Conservation (phyloP, 2,888 invertebrate species). For the Creontiades dilutus region DNA sequence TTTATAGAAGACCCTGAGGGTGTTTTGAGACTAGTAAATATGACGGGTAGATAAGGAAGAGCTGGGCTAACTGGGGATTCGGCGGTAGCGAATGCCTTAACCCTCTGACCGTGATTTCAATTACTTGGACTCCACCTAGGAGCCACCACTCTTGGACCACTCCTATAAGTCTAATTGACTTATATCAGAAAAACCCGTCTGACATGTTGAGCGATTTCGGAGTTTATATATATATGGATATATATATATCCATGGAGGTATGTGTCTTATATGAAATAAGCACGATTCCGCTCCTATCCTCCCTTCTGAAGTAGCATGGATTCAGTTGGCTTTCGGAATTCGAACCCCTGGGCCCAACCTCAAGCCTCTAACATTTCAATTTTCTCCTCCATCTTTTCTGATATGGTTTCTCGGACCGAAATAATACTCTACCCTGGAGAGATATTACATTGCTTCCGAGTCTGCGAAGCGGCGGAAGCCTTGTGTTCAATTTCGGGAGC, state of each 20-base stretch:
- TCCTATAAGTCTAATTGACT: constrained; percentile 1
- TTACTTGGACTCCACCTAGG: background rate
- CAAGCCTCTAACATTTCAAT: constrained; percentile 2
- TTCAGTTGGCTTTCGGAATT: background rate
- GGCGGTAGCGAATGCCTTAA: constrained; percentile 15
- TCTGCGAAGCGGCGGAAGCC: no score
- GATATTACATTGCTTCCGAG: no score
- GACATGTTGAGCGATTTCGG: background rate
- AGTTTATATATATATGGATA: background rate
- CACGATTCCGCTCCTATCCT: background rate
- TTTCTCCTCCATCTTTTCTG: background rate
- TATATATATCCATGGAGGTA: background rate
- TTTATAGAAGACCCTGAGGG: background rate
- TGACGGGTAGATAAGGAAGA: background rate
- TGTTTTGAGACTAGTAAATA: background rate
- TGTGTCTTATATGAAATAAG: background rate
- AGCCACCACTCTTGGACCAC: no score
- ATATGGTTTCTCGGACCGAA: background rate
- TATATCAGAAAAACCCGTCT: background rate
- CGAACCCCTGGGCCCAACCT: background rate
- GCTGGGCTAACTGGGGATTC: background rate
- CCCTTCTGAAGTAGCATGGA: constrained; percentile 23
- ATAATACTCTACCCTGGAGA: background rate
- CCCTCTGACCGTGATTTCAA: constrained; percentile 11
- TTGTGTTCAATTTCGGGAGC: no score